phyloP scores from a whole-genome alignment of 2,888 invertebrate species.

The Atherix ibis region DNA sequence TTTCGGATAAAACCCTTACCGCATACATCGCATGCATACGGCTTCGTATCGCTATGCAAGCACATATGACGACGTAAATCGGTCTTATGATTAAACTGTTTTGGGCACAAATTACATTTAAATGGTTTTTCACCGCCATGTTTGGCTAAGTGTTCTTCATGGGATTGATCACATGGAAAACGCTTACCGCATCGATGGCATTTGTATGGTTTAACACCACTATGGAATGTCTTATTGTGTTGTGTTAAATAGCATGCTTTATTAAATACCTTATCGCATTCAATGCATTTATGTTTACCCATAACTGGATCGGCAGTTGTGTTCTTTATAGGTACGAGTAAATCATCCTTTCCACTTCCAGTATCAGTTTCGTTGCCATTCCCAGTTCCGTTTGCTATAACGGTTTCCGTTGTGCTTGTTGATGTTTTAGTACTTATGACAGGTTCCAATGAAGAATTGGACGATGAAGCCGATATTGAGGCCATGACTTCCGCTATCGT shows the following conservation, averaged over 20 bases:
- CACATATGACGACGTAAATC: conserved; percentile 76
- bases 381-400: no score
- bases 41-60: conserved; percentile 72
- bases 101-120: conserved; percentile 71
- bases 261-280: conserved; percentile 72
- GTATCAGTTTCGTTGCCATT: no score
- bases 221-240: conserved; percentile 79
- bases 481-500: no score
- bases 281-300: conserved; percentile 47
- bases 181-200: conserved; percentile 75
- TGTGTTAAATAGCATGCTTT: conserved; percentile 79
- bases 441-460: no score
- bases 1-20: conserved; percentile 79
- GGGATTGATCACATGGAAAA: conserved; percentile 54
- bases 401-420: no score
- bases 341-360: no score
- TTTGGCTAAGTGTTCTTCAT: conserved; percentile 57
- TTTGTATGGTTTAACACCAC: conserved; percentile 72
- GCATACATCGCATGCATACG: conserved; percentile 65
- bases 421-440: no score
- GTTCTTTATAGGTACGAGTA: no score
- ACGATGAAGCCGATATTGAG: no score
- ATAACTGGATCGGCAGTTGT: conserved; percentile 21
- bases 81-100: conserved; percentile 83
- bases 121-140: conserved; percentile 73